Percentiles rank a stretch among this genome's conserved stretches.
These are phyloP conservation scores for Ailuropoda melanoleuca DNA, from an alignment of 2,113 vertebrate species.

Conservation along the genomic window DNA sequence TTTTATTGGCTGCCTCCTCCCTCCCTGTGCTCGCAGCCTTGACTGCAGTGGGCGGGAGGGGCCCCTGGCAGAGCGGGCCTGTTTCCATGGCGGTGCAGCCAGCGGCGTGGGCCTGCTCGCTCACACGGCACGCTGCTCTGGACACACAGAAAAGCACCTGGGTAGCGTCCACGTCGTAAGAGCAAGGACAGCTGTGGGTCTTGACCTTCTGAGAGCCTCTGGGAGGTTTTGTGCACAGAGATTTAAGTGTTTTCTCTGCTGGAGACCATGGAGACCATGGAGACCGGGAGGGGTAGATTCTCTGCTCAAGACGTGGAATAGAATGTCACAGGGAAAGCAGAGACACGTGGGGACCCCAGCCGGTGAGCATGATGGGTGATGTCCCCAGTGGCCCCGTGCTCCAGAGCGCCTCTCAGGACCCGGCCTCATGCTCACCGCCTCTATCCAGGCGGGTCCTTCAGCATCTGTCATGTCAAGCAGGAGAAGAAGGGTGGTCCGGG, in stretches of 20 bases:
- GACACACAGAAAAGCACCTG: rapidly evolving
- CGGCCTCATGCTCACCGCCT: background rate
- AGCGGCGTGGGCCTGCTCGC: rapidly evolving
- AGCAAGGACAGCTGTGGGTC: background rate
- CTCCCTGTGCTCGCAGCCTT: background rate
- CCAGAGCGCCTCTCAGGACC: rapidly evolving
- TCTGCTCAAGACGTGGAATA: background rate
- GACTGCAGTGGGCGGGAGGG: rapidly evolving
- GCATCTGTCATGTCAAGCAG: rapidly evolving
- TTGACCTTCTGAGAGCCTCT: background rate
- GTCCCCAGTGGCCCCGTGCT: rapidly evolving
- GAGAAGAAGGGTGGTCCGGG: background rate
- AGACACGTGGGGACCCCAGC: background rate
- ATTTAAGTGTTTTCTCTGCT: background rate
- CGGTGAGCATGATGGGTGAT: rapidly evolving
- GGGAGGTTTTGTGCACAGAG: background rate
- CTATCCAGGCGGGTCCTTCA: background rate
- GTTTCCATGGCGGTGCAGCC: background rate
- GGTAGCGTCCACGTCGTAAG: rapidly evolving
- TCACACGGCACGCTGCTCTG: rapidly evolving
- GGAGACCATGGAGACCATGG: background rate
- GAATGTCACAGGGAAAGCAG: rapidly evolving
- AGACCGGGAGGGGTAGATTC: rapidly evolving
- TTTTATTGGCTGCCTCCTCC: background rate
- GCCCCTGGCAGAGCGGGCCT: rapidly evolving